These are phyloP conservation scores for Alsophila aescularia DNA, from an alignment of 2,888 invertebrate species.

Conservation along the genomic window DNA sequence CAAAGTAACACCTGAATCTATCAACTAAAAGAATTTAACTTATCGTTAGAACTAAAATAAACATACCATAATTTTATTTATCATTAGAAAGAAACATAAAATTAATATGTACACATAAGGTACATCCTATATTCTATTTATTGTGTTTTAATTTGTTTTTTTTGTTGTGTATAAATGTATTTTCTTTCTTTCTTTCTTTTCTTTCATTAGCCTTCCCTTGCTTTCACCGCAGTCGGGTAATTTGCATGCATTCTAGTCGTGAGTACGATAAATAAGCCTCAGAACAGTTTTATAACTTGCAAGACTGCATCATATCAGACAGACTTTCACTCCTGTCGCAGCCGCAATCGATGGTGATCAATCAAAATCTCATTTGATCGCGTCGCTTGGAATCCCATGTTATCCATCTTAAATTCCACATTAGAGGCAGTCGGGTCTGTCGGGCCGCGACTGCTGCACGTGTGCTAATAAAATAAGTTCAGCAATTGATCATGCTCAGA, in stretches of 20 bases:
- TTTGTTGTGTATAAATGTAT: too few relatives aligned
- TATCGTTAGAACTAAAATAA: too few relatives aligned
- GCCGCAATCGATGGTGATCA: conserved; percentile 55
- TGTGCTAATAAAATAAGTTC: conserved; percentile 31
- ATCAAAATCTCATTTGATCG: conserved; percentile 73
- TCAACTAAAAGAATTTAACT: too few relatives aligned
- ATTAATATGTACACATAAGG: too few relatives aligned
- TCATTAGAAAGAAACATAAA: too few relatives aligned
- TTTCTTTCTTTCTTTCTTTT: too few relatives aligned
- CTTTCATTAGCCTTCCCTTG: too few relatives aligned
- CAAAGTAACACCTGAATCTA: too few relatives aligned
- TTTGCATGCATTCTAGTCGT: not conserved
- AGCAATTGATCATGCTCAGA: conserved; percentile 27
- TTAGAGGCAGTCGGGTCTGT: conserved; percentile 20
- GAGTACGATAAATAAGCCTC: not conserved
- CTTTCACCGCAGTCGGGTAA: too few relatives aligned
- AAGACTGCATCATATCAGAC: conserved; percentile 14
- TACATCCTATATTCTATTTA: too few relatives aligned
- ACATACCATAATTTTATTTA: too few relatives aligned
- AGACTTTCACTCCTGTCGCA: conserved; percentile 15
- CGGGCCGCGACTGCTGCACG: conserved; percentile 14
- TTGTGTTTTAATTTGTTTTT: too few relatives aligned
- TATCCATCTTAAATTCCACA: conserved; percentile 63
- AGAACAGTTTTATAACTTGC: not conserved
- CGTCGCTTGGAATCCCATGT: conserved; percentile 60